phyloP scores from a whole-genome alignment of 92 coral and sea anemone species.

The Nematostella vectensis region DNA sequence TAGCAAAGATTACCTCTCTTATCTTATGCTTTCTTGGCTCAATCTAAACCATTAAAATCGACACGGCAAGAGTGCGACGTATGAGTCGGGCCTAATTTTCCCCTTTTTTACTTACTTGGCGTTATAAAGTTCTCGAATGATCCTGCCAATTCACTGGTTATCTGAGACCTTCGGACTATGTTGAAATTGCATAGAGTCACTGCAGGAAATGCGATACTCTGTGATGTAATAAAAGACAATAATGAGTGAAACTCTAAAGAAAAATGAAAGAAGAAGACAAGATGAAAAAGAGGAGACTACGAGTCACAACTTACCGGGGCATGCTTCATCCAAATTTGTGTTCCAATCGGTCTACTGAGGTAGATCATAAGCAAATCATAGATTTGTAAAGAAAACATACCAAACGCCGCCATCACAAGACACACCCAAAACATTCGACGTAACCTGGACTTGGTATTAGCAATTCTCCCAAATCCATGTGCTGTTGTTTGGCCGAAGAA shows the following conservation, averaged over 20 bases:
- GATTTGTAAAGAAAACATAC: constrained; percentile 29
- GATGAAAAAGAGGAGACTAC: too few species aligned
- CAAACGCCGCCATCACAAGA: constrained; percentile 30
- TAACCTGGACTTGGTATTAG: constrained; percentile 21
- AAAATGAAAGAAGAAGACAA: too few species aligned
- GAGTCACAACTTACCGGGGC: too few species aligned
- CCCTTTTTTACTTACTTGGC: constrained; percentile 18
- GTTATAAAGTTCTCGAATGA: constrained; percentile 18
- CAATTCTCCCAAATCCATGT: constrained; percentile 48
- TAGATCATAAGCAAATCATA: constrained; percentile 12
- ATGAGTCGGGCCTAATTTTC: too few species aligned
- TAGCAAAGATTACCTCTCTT: too few species aligned
- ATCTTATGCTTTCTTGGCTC: too few species aligned
- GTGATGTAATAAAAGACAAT: not conserved
- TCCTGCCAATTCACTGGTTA: constrained; percentile 14
- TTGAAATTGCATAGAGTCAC: constrained; percentile 27
- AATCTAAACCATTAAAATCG: too few species aligned
- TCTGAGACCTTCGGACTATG: constrained; percentile 18
- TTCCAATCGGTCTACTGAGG: constrained; percentile 32
- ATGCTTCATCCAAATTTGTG: constrained; percentile 31
- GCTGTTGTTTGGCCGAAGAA: constrained; percentile 55
- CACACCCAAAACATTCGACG: constrained; percentile 26
- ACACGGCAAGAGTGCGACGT: too few species aligned
- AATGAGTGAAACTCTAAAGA: not conserved
- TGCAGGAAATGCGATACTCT: constrained; percentile 30